phyloP scores from a whole-genome alignment of 2,113 vertebrate species.

The Cyanocitta stelleri region DNA sequence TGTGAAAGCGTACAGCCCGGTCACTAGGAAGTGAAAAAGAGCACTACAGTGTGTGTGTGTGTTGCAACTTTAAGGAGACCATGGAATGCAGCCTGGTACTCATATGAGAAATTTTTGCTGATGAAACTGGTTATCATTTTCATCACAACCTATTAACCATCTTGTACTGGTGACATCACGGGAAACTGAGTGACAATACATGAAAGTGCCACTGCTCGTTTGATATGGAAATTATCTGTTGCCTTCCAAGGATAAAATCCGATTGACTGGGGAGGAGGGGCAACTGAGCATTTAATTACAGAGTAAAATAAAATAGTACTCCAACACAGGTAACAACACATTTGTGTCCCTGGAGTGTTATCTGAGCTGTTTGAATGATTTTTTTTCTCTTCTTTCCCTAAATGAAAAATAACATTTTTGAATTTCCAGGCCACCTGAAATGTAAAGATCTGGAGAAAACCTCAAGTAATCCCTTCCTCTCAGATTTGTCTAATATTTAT shows the following conservation, averaged over 20 bases:
- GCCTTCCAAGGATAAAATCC: background rate
- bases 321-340: background rate
- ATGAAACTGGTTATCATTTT: background rate
- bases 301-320: background rate
- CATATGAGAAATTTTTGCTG: background rate
- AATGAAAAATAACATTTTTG: background rate
- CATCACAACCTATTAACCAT: background rate
- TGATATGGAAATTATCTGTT: background rate
- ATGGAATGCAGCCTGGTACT: rapidly evolving
- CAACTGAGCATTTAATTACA: background rate
- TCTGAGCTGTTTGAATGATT: background rate
- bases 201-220: background rate
- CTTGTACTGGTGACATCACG: background rate
- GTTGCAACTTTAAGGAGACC: background rate
- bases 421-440: background rate
- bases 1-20: background rate
- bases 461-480: background rate
- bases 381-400: background rate
- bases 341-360: background rate
- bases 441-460: background rate
- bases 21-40: background rate
- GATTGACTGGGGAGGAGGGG: background rate
- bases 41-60: background rate
- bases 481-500: background rate
- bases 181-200: background rate